Evolutionary conservation across 2,113 vertebrate genomes (phyloP), one percentile per base, ranked within the genome.

Genomic region (Daubentonia madagascariensis): DNA sequence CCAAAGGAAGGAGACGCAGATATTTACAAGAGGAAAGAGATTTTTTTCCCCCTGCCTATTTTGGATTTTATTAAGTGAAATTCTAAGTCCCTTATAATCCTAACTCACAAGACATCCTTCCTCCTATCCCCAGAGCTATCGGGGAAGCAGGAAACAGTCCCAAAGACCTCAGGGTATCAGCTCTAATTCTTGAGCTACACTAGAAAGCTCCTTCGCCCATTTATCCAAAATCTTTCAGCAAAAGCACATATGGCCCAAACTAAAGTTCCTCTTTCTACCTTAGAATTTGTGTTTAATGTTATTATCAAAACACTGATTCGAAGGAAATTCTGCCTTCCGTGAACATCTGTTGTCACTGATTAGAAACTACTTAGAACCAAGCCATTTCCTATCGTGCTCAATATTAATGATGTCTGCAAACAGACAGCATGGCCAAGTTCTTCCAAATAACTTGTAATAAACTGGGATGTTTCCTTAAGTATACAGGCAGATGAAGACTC

Each of bases 301-400:
- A 98, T 98, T 98, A 98, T 98, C 98, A 98, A 96, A 98, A 98
- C 97, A 98, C 97, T 80, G 67, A 98, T 98, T 98, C 97, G 93
- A 97, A 98, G 76, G 97, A 97, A 97, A 96, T 97, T 98, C 93
- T 96, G 81, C 97, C 96, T 98, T 96, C 97, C 96, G 25, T 85
- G 96, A 98, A 98, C 98, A 98, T 98, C 98, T 99, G 98, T 97
- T 97, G 98, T 96, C 93, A 95, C 97, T 98, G 98, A 98, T 98
- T 98, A 98, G 98, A 98, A 98, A 93, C 91, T 96, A 97, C 96
- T 98, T 96, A 97, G 97, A 98, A 76, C 63, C 96, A 98, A 98
- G 94, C 92, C 97, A 94, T 97, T 98, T 96, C 59, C 93, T 80
- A 83, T 89, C 76, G 57, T 97, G 92, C 95, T 96, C 97, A 96